These are phyloP conservation scores for Sesamia nonagrioides DNA, from an alignment of 1,140 invertebrate genomes.

Conservation along the genomic window DNA sequence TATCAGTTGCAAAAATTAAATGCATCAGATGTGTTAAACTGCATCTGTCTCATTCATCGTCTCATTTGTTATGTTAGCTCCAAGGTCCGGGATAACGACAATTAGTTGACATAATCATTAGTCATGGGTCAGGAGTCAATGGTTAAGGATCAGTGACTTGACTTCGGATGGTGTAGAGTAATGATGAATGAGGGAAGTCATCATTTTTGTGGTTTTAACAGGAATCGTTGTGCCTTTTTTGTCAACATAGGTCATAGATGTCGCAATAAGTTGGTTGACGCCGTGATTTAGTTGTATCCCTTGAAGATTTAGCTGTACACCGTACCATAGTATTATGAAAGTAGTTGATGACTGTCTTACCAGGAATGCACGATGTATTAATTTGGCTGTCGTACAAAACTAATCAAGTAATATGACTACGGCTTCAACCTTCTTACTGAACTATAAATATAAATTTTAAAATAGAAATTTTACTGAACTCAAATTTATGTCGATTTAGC, in stretches of 20 bases:
- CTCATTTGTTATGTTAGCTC: constrained; percentile 14
- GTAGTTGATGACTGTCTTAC: too few species aligned
- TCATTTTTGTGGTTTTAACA: background rate
- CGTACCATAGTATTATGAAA: too few species aligned
- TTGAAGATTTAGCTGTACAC: too few species aligned
- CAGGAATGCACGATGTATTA: too few species aligned
- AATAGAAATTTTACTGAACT: background rate
- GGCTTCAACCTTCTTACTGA: too few species aligned
- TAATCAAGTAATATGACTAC: too few species aligned
- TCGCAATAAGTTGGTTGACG: too few species aligned
- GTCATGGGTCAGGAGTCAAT: constrained; percentile 44
- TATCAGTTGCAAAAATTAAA: constrained; percentile 21
- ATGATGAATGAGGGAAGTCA: background rate
- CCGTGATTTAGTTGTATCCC: too few species aligned
- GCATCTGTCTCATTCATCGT: background rate
- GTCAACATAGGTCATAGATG: too few species aligned
- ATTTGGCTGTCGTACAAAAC: too few species aligned
- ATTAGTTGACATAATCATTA: constrained; percentile 50
- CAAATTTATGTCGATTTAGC: background rate
- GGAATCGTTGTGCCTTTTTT: too few species aligned
- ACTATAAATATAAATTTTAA: too few species aligned
- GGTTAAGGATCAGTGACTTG: constrained; percentile 5
- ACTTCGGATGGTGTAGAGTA: background rate
- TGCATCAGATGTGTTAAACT: background rate
- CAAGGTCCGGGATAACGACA: constrained; percentile 45